Evolutionary conservation across 2,797 vertebrate genomes (phyloP), one percentile per base, ranked within the genome.

Genomic region (Trachurus trachurus): DNA sequence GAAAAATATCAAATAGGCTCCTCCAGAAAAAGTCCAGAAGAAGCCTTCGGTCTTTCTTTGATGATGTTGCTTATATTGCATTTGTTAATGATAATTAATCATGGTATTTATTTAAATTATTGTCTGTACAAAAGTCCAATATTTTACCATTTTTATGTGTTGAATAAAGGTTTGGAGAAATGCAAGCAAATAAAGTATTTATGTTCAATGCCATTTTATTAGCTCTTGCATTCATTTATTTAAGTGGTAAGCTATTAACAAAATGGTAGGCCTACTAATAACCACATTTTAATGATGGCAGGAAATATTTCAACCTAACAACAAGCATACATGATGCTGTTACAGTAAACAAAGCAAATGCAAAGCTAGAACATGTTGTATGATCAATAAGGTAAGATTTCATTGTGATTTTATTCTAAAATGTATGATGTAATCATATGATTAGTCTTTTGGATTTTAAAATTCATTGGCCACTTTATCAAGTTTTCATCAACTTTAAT

Each of bases 101-200:
- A 84, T 76, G 78, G 52, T 90, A 92, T 91, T 93, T 90, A 93
- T 94, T 93, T 92, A 87, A 88, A 84, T 86, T 80, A 85, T 81
- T 79, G 83, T 94, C 88, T 87, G 90, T 93, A 92, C 71, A 84
- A 87, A 80, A 89, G 82, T 92, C 80, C 22, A 83, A 91, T 92
- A 92, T 89, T 94, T 93, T 91, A 91, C 80, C 74, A 85, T 91
- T 92, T 90, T 89, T 72, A 90, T 81, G 91, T 93, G 88, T 92
- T 91, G 53, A 91, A 91, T 94, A 93, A 93, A 89, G 61, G 77
- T 90, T 92, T 90, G 78, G 86, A 90, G 74, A 85, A 88, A 84
- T 81, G 88, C 83, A 88, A 93, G 82, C 81, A 85, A 80, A 78
- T 74, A 66, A 83, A 71, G 1, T 11, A 10, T 71, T 77, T 0